Evolutionary conservation across 92 coral and sea anemone genomes (phyloP).

Genomic region (Galaxea fascicularis): DNA sequence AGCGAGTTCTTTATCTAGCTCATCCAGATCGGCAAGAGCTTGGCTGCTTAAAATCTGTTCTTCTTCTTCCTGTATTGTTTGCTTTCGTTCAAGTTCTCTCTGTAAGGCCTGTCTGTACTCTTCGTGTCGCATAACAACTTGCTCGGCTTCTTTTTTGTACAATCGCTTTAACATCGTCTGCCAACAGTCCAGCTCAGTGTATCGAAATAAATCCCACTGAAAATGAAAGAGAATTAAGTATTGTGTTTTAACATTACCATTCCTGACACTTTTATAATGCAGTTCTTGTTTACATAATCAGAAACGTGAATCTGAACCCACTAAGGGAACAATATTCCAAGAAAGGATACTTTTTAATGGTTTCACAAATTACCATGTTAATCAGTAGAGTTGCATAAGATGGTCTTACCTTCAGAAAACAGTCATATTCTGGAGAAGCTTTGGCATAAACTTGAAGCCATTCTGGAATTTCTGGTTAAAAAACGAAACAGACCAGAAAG

Average conservation of each 20-base stretch:
- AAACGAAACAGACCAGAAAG: background rate
- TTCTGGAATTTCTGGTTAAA: constrained; percentile 89
- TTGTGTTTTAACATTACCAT: background rate
- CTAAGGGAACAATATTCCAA: no score
- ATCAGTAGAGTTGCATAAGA: no score
- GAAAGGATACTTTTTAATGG: no score
- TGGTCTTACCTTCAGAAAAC: constrained; percentile 80
- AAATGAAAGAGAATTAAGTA: background rate
- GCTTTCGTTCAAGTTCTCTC: constrained; percentile 76
- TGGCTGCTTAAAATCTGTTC: constrained; percentile 27
- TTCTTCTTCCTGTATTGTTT: constrained; percentile 53
- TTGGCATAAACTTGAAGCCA: constrained; percentile 96
- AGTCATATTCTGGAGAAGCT: constrained; percentile 92
- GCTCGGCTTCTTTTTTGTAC: constrained; percentile 92
- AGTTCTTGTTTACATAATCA: no score
- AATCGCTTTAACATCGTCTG: constrained; percentile 90
- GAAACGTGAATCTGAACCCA: no score
- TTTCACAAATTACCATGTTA: background rate
- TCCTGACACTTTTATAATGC: no score
- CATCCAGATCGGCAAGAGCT: constrained; percentile 68
- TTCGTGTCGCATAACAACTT: constrained; percentile 90
- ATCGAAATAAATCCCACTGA: constrained; percentile 98
- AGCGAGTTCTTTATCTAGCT: constrained; percentile 48
- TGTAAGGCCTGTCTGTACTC: constrained; percentile 91
- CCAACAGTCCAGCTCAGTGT: constrained; percentile 93